Evolutionary conservation across 2,113 vertebrate species (phyloP).

Genomic region (Semicossyphus pulcher): DNA sequence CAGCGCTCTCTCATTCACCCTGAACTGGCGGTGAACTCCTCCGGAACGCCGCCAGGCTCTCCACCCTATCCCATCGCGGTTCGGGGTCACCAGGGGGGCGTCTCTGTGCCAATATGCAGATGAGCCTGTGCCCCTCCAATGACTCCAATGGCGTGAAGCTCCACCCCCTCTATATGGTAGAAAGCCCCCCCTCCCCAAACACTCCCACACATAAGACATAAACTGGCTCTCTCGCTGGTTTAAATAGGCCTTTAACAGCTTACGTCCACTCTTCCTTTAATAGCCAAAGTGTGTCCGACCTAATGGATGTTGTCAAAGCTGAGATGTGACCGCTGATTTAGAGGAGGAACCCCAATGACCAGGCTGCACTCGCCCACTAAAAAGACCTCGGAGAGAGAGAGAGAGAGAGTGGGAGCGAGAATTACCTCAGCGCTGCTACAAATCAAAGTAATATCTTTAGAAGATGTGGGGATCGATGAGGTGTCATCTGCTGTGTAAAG

Average conservation of each 20-base stretch:
- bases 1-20: constrained; percentile 79
- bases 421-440: constrained; percentile 65
- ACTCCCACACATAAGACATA: constrained; percentile 49
- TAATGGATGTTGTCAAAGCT: constrained; percentile 80
- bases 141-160: constrained; percentile 76
- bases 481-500: constrained; percentile 64
- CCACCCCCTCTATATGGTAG: constrained; percentile 60
- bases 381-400: constrained; percentile 9
- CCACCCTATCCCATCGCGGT: constrained; percentile 76
- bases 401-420: constrained; percentile 24
- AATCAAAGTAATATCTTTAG: constrained; percentile 76
- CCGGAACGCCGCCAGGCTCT: constrained; percentile 71
- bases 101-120: constrained; percentile 84
- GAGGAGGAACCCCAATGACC: constrained; percentile 54
- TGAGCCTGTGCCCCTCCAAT: constrained; percentile 72
- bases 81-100: constrained; percentile 78
- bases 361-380: constrained; percentile 43
- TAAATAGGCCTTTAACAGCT: constrained; percentile 73
- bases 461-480: constrained; percentile 68
- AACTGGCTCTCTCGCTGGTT: constrained; percentile 49
- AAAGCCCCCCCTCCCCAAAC: constrained; percentile 37
- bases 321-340: constrained; percentile 76
- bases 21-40: constrained; percentile 80
- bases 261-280: constrained; percentile 69
- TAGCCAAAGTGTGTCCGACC: constrained; percentile 71